A percentile compares a stretch with the other conserved stretches of the same genome.
Conservation (phyloP, 2,888 invertebrate genomes). For the Dichetophora obliterata region DNA sequence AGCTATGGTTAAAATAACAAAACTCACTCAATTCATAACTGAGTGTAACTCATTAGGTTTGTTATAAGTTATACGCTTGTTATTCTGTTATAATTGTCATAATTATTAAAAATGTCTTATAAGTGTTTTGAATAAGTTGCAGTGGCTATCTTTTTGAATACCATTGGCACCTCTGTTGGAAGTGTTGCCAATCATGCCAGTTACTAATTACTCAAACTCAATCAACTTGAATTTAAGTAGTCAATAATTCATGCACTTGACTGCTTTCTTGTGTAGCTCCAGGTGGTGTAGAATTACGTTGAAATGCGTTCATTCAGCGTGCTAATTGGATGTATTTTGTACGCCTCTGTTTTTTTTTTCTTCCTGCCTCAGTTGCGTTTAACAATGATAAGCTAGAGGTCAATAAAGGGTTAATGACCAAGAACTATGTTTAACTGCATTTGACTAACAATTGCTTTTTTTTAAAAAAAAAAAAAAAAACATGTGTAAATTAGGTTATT, state of each 20-base stretch:
- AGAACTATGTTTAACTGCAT: neutral
- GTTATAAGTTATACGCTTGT: neutral
- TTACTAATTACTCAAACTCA: no score
- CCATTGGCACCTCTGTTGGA: no score
- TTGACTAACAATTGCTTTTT: neutral
- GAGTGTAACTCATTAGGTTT: neutral
- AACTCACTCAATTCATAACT: neutral
- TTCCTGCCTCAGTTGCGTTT: neutral
- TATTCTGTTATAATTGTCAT: neutral
- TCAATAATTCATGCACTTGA: slow-evolving; percentile 32
- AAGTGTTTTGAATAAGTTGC: no score
- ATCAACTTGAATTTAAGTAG: neutral
- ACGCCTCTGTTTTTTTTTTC: neutral
- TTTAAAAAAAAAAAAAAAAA: neutral
- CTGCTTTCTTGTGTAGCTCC: neutral
- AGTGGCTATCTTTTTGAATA: no score
- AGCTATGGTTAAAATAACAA: neutral
- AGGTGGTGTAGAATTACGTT: neutral
- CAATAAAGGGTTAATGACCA: slow-evolving; percentile 5
- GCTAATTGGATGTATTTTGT: slow-evolving; percentile 10
- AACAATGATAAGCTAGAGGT: neutral
- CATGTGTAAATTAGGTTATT: no score
- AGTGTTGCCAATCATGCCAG: no score
- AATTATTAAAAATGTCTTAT: no score
- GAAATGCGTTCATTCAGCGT: slow-evolving; percentile 15